These are phyloP conservation scores for Sceliomorpha sp. DNA, from an alignment of 2,888 invertebrate species.

Conservation along the genomic window DNA sequence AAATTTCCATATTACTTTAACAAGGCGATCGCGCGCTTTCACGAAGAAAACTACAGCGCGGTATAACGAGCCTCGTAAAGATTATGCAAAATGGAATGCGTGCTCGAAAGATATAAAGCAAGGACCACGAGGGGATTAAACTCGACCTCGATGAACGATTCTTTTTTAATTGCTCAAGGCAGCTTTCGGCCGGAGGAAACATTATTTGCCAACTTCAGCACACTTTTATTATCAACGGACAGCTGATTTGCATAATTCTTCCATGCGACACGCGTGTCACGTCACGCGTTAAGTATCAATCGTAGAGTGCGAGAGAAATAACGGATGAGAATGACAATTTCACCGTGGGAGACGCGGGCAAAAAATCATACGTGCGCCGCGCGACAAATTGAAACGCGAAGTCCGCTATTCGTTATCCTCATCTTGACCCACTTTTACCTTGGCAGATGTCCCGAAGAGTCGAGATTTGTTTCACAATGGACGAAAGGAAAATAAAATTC, in stretches of 20 bases:
- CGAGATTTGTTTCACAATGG: background rate
- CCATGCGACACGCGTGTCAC: constrained; percentile 19
- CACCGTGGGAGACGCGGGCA: background rate
- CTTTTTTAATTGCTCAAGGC: constrained; percentile 39
- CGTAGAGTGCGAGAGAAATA: constrained; percentile 10
- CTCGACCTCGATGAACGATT: constrained; percentile 33
- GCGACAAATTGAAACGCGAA: constrained; percentile 32
- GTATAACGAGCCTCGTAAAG: constrained; percentile 31
- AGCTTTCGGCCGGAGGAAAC: constrained; percentile 10
- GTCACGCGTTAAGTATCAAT: constrained; percentile 32
- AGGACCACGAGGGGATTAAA: constrained; percentile 23
- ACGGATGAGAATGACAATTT: constrained; percentile 16
- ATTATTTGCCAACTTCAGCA: constrained; percentile 14
- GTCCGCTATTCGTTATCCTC: constrained; percentile 43
- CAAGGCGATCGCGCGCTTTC: constrained; percentile 2
- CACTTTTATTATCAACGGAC: constrained; percentile 26
- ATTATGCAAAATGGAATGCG: constrained; percentile 31
- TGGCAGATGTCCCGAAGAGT: constrained; percentile 41
- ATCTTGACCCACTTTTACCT: constrained; percentile 44
- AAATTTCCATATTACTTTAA: constrained; percentile 11
- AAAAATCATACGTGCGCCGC: constrained; percentile 13
- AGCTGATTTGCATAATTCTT: constrained; percentile 16
- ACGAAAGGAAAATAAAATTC: background rate
- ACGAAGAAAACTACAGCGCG: constrained; percentile 7
- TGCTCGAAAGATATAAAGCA: constrained; percentile 28